These are phyloP conservation scores for Microdon myrmicae DNA, from an alignment of 2,888 invertebrate species.

Conservation along the genomic window DNA sequence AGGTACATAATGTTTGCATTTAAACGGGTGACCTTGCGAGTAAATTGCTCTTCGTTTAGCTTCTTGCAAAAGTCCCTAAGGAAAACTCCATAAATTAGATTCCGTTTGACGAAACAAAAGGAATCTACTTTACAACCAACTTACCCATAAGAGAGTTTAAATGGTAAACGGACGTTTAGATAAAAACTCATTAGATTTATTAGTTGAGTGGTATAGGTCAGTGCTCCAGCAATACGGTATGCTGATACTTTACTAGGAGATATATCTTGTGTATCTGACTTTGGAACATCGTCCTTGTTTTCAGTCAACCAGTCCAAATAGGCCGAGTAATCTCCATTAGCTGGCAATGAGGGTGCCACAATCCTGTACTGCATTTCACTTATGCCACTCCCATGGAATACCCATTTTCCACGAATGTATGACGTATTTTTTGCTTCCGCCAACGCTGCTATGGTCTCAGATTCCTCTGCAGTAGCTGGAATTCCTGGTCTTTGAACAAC, in stretches of 20 bases:
- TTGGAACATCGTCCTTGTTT: slow-evolving; percentile 65
- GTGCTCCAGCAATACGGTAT: slow-evolving; percentile 81
- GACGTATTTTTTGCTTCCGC: slow-evolving; percentile 83
- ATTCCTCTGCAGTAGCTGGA: slow-evolving; percentile 44
- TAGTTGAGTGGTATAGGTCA: slow-evolving; percentile 88
- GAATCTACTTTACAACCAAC: slow-evolving; percentile 31
- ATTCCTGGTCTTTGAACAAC: slow-evolving; percentile 39
- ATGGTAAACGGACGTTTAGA: slow-evolving; percentile 83
- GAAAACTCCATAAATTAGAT: slow-evolving; percentile 58
- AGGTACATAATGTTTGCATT: slow-evolving; percentile 83
- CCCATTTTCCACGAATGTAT: slow-evolving; percentile 83
- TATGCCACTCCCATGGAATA: slow-evolving; percentile 71
- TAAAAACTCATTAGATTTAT: slow-evolving; percentile 84
- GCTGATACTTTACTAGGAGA: slow-evolving; percentile 75
- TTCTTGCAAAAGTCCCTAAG: slow-evolving; percentile 84
- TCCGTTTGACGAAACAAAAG: background rate
- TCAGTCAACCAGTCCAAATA: slow-evolving; percentile 80
- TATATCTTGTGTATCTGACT: slow-evolving; percentile 67
- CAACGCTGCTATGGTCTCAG: slow-evolving; percentile 69
- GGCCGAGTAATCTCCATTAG: slow-evolving; percentile 84
- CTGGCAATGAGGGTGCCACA: slow-evolving; percentile 84
- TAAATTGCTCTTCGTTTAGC: slow-evolving; percentile 78
- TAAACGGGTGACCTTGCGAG: slow-evolving; percentile 78
- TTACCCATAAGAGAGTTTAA: slow-evolving; percentile 76
- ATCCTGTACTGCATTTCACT: slow-evolving; percentile 79